Evolutionary conservation across 2,888 invertebrate genomes (phyloP).

Genomic region (Dynastes grantii): DNA sequence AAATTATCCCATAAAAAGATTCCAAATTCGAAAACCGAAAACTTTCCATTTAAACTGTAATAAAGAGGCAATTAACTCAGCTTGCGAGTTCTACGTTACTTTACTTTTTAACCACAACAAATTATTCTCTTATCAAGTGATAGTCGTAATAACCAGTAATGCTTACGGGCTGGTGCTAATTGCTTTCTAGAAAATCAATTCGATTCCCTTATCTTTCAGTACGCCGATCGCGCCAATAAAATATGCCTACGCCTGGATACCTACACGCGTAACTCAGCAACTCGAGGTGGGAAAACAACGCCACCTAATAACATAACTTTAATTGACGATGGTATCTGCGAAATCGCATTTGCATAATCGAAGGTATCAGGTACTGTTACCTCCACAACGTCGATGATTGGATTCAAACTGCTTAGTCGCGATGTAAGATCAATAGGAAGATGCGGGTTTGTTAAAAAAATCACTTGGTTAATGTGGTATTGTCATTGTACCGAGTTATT

Average conservation of each 20-base stretch:
- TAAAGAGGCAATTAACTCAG: too few relatives aligned
- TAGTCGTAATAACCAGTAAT: too few relatives aligned
- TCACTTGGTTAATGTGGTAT: background rate
- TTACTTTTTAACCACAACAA: too few relatives aligned
- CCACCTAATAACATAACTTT: conserved; percentile 17
- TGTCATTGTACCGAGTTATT: too few relatives aligned
- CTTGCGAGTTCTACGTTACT: too few relatives aligned
- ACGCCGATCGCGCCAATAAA: background rate
- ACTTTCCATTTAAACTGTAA: too few relatives aligned
- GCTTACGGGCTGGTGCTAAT: too few relatives aligned
- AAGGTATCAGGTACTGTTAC: background rate
- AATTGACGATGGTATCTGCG: conserved; percentile 34
- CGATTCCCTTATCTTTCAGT: background rate
- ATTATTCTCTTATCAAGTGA: too few relatives aligned
- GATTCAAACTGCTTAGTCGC: background rate
- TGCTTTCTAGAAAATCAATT: background rate
- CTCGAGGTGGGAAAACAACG: conserved; percentile 7
- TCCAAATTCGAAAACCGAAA: too few relatives aligned
- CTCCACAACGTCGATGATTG: background rate
- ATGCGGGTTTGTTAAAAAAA: background rate
- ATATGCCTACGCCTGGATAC: background rate
- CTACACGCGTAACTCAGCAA: background rate
- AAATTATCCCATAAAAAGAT: too few relatives aligned
- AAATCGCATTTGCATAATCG: conserved; percentile 40
- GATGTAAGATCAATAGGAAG: background rate